Evolutionary conservation across 2,113 vertebrate genomes (phyloP).

Genomic region (Catharus fuscescens): DNA sequence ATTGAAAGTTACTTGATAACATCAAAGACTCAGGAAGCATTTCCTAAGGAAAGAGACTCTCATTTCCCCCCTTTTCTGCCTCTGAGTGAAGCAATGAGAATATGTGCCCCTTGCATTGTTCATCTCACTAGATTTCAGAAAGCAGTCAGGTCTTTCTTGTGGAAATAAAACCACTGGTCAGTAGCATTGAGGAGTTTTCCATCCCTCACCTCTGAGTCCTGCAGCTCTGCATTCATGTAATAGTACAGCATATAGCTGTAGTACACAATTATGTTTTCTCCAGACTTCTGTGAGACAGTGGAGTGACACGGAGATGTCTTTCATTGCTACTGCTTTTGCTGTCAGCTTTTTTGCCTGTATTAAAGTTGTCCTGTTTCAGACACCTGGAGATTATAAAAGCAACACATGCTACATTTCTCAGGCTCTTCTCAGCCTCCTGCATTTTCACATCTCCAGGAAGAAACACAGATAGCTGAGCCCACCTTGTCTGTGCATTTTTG

Average conservation of each 20-base stretch:
- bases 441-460: not conserved
- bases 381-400: not conserved
- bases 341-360: not conserved
- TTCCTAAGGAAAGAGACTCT: not conserved
- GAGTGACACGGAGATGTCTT: fast-evolving
- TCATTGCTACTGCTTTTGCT: not conserved
- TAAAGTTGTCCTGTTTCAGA: not conserved
- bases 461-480: not conserved
- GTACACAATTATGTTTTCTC: not conserved
- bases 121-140: not conserved
- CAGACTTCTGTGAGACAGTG: not conserved
- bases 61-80: not conserved
- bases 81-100: not conserved
- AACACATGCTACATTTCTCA: not conserved
- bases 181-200: not conserved
- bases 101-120: not conserved
- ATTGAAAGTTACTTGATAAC: not conserved
- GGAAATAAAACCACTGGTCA: not conserved
- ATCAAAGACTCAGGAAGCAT: not conserved
- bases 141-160: not conserved
- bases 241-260: not conserved
- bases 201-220: not conserved
- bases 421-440: not conserved
- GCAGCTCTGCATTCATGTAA: not conserved
- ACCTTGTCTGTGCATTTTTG: not conserved